Conservation (phyloP, 2,113 vertebrate genomes). For the Hiodon alosoides region DNA sequence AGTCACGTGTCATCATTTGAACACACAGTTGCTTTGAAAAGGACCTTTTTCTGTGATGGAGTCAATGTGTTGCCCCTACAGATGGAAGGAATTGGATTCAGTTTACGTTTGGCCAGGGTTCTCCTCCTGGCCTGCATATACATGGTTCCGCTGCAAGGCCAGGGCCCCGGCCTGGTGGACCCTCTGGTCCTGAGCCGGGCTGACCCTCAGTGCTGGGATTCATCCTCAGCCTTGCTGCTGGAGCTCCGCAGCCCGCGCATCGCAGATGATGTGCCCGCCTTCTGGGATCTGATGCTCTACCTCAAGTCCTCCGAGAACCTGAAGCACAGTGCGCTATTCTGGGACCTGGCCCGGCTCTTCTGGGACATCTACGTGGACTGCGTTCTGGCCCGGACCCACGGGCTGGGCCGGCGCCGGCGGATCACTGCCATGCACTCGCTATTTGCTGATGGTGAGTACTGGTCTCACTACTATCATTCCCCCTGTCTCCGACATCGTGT, state of each 20-base stretch:
- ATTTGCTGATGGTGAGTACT: slow-evolving; percentile 54
- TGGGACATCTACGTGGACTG: slow-evolving; percentile 94
- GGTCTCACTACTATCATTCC: slow-evolving; percentile 26
- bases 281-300: slow-evolving; percentile 91
- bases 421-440: slow-evolving; percentile 47
- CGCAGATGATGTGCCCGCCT: slow-evolving; percentile 79
- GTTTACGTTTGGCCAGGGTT: slow-evolving; percentile 56
- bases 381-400: slow-evolving; percentile 83
- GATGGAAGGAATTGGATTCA: slow-evolving; percentile 52
- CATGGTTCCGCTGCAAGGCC: slow-evolving; percentile 48
- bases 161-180: slow-evolving; percentile 68
- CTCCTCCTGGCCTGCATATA: slow-evolving; percentile 64
- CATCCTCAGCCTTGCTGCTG: slow-evolving; percentile 76
- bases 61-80: slow-evolving; percentile 39
- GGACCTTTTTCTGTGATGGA: not conserved
- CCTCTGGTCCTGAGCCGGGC: slow-evolving; percentile 66
- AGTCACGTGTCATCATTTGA: too few species aligned
- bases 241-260: slow-evolving; percentile 82
- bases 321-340: slow-evolving; percentile 82
- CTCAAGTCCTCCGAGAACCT: slow-evolving; percentile 82
- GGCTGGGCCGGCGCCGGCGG: slow-evolving; percentile 76
- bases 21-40: too few species aligned
- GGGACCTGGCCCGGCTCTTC: slow-evolving; percentile 90
- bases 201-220: slow-evolving; percentile 87
- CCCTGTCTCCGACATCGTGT: not conserved